Conservation (phyloP, 2,888 invertebrate species). For the Camptogramma bilineatum region DNA sequence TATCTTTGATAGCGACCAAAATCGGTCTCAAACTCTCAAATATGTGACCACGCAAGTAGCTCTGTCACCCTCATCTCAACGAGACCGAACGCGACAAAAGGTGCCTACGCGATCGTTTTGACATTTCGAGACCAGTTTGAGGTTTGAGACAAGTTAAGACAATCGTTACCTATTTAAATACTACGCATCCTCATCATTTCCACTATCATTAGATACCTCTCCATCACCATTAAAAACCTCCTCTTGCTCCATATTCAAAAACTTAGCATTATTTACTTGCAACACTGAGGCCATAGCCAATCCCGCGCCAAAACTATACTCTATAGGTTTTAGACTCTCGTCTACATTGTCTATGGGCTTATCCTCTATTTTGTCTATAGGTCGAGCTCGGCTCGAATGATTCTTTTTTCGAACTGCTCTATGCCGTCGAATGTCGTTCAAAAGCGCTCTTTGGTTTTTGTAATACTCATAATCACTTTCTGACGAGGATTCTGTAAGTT, state of each 20-base stretch:
- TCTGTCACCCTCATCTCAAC: too few relatives aligned
- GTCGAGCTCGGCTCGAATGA: slow-evolving; percentile 49
- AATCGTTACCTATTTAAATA: too few relatives aligned
- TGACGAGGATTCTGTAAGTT: slow-evolving; percentile 64
- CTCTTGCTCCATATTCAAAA: slow-evolving; percentile 63
- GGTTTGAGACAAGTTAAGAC: too few relatives aligned
- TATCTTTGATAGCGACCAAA: too few relatives aligned
- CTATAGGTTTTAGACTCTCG: slow-evolving; percentile 75
- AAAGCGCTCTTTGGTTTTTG: slow-evolving; percentile 54
- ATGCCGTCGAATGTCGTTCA: slow-evolving; percentile 69
- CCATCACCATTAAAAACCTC: slow-evolving; percentile 79
- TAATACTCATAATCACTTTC: slow-evolving; percentile 68
- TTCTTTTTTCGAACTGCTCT: slow-evolving; percentile 70
- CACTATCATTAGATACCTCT: slow-evolving; percentile 79
- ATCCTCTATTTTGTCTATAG: slow-evolving; percentile 55
- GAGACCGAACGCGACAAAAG: too few relatives aligned
- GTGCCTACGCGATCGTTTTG: too few relatives aligned
- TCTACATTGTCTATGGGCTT: slow-evolving; percentile 62
- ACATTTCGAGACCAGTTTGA: too few relatives aligned
- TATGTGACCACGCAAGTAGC: too few relatives aligned
- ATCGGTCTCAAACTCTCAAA: too few relatives aligned
- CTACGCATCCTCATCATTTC: slow-evolving; percentile 71
- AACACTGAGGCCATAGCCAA: slow-evolving; percentile 80
- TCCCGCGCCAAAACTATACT: slow-evolving; percentile 79
- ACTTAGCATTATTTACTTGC: slow-evolving; percentile 61